Evolutionary conservation across 2,113 vertebrate species (phyloP), one percentile per base, ranked within the genome.

Genomic region (Ranitomeya variabilis): DNA sequence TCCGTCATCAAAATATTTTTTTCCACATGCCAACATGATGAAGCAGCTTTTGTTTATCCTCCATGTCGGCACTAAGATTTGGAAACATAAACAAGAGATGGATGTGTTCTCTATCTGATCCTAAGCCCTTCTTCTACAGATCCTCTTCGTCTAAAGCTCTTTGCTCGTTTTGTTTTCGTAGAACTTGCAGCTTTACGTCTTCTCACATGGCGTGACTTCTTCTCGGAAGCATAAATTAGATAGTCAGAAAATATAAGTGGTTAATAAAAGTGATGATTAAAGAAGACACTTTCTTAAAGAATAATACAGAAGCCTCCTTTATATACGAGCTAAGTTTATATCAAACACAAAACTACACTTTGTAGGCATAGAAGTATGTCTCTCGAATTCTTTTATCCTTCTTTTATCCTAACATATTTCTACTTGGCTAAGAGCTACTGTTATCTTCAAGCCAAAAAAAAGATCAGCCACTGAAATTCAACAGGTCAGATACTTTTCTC

Each of bases 31-130:
- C 51, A 89, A 84, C 83, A 90, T 91, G 80, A 88, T 86, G 87
- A 86, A 80, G 21, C 10, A 7, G 54, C 60, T 90, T 91, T 90
- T 90, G 87, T 90, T 90, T 86, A 90, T 90, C 71, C 73, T 91
- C 90, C 79, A 16, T 54, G 86, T 91, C 91, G 92, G 90, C 91
- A 84, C 86, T 73, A 83, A 81, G 91, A 90, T 89, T 91, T 91
- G 91, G 90, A 90, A 90, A 85, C 90, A 90, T 86, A 93, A 91
- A 91, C 62, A 86, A 90, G 74, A 90, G 66, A 18, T 57, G 52
- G 80, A 74, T 88, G 80, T 78, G 90, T 91, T 91, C 73, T 18
- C 87, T 16, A 5, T 69, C 51, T 78, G 57, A 81, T 18, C 52
- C 7, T 21, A 60, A 21, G 74, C 85, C 31, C 15, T 12, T 26